Conservation (phyloP, 2,113 vertebrate genomes). For the Chauna torquata region DNA sequence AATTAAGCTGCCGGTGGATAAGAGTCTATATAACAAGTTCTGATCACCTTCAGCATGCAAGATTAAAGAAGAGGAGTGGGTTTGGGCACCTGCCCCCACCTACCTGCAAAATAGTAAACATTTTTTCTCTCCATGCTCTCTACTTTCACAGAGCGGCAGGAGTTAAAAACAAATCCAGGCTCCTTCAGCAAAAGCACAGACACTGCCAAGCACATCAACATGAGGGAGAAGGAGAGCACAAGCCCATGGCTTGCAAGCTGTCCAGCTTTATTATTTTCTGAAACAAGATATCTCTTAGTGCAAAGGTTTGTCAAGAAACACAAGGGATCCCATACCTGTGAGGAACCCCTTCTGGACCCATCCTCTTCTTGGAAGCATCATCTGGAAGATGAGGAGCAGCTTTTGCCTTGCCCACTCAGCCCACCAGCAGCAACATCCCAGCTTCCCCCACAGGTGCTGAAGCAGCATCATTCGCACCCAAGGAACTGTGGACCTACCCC, state of each 20-base stretch:
- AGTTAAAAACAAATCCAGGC: slow-evolving; percentile 33
- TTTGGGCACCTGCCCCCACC: neutral
- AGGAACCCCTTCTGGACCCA: neutral
- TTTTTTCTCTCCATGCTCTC: neutral
- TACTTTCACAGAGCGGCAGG: neutral
- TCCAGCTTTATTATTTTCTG: slow-evolving; percentile 29
- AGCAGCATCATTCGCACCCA: neutral
- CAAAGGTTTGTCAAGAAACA: neutral
- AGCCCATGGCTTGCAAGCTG: neutral
- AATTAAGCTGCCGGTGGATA: slow-evolving; percentile 35
- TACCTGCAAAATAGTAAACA: neutral
- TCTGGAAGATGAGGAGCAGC: neutral
- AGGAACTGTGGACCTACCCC: rapidly evolving
- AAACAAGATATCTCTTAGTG: neutral
- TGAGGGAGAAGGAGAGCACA: neutral
- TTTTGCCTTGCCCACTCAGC: neutral
- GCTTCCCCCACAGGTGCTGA: neutral
- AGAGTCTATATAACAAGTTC: neutral
- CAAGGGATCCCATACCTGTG: neutral
- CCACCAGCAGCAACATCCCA: neutral
- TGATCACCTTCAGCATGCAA: neutral
- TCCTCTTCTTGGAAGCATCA: neutral
- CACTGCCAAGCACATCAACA: slow-evolving; percentile 29
- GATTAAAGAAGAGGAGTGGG: neutral
- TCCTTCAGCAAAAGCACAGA: slow-evolving; percentile 29